These are phyloP conservation scores for Zygothrica quintamaculata DNA, from an alignment of 2,888 invertebrate genomes.

Conservation along the genomic window DNA sequence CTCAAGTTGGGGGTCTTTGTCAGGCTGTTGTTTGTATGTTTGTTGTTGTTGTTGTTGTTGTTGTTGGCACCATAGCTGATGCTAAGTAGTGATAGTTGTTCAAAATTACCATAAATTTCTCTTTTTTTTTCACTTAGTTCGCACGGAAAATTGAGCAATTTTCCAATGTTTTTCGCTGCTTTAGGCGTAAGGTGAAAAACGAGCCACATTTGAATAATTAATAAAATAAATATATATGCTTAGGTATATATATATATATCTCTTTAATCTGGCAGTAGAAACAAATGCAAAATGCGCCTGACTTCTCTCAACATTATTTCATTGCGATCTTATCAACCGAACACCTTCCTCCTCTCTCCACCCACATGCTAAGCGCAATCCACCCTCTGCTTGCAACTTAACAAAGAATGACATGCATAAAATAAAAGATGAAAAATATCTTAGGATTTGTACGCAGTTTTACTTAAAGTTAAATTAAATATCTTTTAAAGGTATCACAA, in stretches of 20 bases:
- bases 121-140: slow-evolving; percentile 49
- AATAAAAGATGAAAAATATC: too few species aligned
- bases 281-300: slow-evolving; percentile 20
- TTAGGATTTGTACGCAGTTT: too few species aligned
- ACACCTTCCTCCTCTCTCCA: background rate
- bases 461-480: too few species aligned
- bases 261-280: slow-evolving; percentile 55
- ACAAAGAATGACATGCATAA: slow-evolving; percentile 51
- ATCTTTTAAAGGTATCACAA: too few species aligned
- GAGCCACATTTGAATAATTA: slow-evolving; percentile 51
- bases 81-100: slow-evolving; percentile 71
- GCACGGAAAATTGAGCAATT: slow-evolving; percentile 78
- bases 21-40: background rate
- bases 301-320: background rate
- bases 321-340: slow-evolving; percentile 56
- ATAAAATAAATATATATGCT: slow-evolving; percentile 27
- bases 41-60: slow-evolving; percentile 7
- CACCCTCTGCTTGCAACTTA: background rate
- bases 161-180: slow-evolving; percentile 59
- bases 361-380: too few species aligned
- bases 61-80: slow-evolving; percentile 47
- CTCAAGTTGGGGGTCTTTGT: slow-evolving; percentile 15
- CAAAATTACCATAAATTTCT: slow-evolving; percentile 76
- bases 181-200: slow-evolving; percentile 38
- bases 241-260: too few species aligned